These are phyloP conservation scores for Chamaetylas fuelleborni DNA, from an alignment of 2,113 vertebrate species.

Conservation along the genomic window DNA sequence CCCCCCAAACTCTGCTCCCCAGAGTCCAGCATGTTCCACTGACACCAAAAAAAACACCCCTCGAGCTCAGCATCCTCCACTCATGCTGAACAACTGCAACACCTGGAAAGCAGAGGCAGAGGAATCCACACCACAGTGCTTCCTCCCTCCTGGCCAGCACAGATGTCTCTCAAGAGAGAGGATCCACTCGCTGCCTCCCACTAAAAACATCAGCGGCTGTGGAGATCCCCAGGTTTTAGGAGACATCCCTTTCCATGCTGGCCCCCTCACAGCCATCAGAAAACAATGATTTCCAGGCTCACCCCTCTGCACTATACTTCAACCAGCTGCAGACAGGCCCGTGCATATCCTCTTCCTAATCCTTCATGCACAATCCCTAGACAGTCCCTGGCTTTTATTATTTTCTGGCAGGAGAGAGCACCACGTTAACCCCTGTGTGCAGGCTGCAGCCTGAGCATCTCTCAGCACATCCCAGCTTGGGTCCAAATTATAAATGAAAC, in stretches of 20 bases:
- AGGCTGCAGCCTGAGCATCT: conserved; percentile 38
- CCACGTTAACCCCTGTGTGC: neutral
- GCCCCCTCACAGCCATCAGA: neutral
- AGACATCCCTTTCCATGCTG: neutral
- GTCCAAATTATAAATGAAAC: conserved; percentile 26
- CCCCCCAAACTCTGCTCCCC: neutral
- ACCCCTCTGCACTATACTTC: conserved; percentile 16
- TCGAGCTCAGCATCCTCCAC: neutral
- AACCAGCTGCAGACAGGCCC: conserved; percentile 55
- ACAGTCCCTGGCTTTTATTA: conserved; percentile 64
- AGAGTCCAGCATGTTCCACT: neutral
- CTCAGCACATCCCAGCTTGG: conserved; percentile 14
- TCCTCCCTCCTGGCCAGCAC: neutral
- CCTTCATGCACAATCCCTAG: conserved; percentile 42
- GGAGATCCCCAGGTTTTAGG: neutral
- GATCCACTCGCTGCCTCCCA: neutral
- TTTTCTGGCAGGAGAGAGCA: conserved; percentile 61
- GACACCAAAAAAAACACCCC: neutral
- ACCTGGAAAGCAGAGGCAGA: neutral
- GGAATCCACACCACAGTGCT: neutral
- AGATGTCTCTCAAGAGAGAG: neutral
- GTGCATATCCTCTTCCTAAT: conserved; percentile 54
- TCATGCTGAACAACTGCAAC: neutral
- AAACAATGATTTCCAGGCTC: conserved; percentile 53
- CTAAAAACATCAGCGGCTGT: neutral